Percentiles rank a stretch among this genome's conserved stretches.
These are phyloP conservation scores for Conomelus anceps DNA, from an alignment of 2,888 invertebrate genomes.

Conservation along the genomic window DNA sequence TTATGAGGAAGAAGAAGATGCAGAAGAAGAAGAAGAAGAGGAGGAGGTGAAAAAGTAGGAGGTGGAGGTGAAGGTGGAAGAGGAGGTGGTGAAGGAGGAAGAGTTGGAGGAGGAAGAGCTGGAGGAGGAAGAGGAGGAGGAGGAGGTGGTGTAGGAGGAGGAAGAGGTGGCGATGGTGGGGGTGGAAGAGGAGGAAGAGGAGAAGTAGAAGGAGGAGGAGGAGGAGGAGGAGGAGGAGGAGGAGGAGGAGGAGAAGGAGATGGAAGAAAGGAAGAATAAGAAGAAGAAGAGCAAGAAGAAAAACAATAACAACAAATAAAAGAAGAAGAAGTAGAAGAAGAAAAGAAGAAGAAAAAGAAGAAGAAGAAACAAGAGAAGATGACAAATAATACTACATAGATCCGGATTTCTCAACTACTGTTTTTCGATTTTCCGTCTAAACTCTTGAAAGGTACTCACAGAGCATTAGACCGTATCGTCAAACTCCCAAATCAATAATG, in stretches of 20 bases:
- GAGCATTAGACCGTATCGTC: no score
- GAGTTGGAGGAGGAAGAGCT: not conserved
- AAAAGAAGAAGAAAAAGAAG: not conserved
- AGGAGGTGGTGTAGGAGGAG: not conserved
- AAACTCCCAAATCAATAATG: no score
- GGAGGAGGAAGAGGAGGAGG: not conserved
- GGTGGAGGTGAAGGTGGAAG: not conserved
- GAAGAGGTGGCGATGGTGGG: not conserved
- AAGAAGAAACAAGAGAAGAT: not conserved
- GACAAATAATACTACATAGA: not conserved
- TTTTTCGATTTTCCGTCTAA: no score
- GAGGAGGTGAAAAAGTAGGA: not conserved
- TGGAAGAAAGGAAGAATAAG: not conserved
- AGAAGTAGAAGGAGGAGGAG: not conserved
- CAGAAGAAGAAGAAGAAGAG: not conserved
- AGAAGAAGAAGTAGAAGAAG: not conserved
- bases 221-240: not conserved
- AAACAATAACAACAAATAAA: not conserved
- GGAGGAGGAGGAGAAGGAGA: no score
- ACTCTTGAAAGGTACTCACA: no score
- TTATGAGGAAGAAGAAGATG: not conserved
- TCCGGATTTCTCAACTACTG: no score
- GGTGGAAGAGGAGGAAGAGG: not conserved
- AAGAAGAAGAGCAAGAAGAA: not conserved
- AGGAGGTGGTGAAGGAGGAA: not conserved